Conservation (phyloP, 2,888 invertebrate genomes). For the Reticulitermes lucifugus region DNA sequence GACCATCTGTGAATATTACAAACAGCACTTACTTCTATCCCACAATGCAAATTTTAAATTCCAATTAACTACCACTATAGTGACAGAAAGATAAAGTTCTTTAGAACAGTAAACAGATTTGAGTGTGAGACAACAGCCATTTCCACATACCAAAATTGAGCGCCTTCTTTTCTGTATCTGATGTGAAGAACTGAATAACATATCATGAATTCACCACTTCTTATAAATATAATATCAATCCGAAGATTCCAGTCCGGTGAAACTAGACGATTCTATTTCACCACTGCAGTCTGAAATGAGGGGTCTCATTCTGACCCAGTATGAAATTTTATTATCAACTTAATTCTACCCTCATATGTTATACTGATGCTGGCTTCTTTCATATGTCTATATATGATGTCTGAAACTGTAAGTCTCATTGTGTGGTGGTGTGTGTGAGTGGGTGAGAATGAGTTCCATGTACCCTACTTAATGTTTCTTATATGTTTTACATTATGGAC, state of each 20-base stretch:
- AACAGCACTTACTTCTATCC: no score
- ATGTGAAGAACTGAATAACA: not conserved
- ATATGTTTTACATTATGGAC: no score
- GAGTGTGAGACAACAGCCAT: not conserved
- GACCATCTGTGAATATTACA: slow-evolving; percentile 8
- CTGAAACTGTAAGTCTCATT: no score
- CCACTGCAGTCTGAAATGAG: slow-evolving; percentile 26
- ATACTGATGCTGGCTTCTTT: no score
- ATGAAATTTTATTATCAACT: not conserved
- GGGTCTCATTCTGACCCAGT: slow-evolving; percentile 31
- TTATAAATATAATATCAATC: not conserved
- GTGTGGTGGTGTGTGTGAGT: no score
- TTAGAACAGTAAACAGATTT: not conserved
- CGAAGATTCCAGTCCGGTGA: not conserved
- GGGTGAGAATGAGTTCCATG: no score
- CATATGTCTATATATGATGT: no score
- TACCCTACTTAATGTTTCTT: no score
- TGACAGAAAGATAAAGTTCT: not conserved
- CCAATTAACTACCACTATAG: slow-evolving; percentile 1
- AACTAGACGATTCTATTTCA: slow-evolving; percentile 19
- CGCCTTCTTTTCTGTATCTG: not conserved
- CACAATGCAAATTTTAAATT: not conserved
- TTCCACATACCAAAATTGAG: not conserved
- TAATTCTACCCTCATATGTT: no score
- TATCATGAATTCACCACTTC: slow-evolving; percentile 8